Conservation (phyloP, 2,113 vertebrate genomes). For the Orycteropus afer region DNA sequence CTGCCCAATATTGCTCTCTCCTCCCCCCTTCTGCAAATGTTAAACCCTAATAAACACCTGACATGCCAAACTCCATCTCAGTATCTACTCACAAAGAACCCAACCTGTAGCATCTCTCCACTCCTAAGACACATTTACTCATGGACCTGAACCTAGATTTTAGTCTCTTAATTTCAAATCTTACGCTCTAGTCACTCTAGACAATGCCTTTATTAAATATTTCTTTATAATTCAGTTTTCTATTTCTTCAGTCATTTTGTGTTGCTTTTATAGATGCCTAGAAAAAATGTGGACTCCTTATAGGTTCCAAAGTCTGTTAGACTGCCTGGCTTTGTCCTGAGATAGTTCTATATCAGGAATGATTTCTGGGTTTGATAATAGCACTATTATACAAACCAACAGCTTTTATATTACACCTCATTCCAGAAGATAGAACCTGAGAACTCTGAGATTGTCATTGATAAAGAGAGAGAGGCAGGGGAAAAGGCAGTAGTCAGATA, state of each 20-base stretch:
- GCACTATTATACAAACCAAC: not conserved
- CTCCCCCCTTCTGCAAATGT: not conserved
- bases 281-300: not conserved
- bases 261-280: constrained; percentile 9
- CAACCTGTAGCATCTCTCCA: not conserved
- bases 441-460: constrained; percentile 50
- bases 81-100: not conserved
- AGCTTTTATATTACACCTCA: constrained; percentile 12
- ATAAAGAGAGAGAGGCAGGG: not conserved
- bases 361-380: constrained; percentile 28
- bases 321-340: not conserved
- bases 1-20: not conserved
- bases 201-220: not conserved
- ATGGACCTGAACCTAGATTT: not conserved
- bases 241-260: not conserved
- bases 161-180: not conserved
- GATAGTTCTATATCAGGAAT: not conserved
- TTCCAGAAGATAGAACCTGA: constrained; percentile 11
- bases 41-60: not conserved
- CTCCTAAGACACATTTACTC: not conserved
- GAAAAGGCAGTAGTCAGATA: constrained; percentile 54
- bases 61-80: not conserved
- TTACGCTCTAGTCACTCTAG: not conserved
- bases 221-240: not conserved
- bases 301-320: not conserved